Conservation (phyloP, 2,113 vertebrate species). For the Kryptolebias marmoratus region DNA sequence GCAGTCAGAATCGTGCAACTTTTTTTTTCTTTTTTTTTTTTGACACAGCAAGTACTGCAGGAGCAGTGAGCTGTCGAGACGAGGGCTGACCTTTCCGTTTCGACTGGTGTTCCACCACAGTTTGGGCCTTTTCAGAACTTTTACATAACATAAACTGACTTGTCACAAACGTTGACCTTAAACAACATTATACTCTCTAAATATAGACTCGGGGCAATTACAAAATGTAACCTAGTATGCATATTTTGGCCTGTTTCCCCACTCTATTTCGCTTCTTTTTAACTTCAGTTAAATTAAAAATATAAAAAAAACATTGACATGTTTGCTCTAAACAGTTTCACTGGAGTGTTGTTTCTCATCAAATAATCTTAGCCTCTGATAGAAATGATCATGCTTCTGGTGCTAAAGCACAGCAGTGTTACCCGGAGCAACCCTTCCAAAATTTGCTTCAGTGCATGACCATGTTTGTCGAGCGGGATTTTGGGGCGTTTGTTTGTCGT, state of each 20-base stretch:
- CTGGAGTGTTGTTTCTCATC: neutral
- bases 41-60: constrained; percentile 27
- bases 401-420: neutral
- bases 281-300: neutral
- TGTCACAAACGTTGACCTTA: constrained; percentile 57
- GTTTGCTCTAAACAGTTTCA: neutral
- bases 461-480: constrained; percentile 17
- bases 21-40: constrained; percentile 29
- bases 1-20: constrained; percentile 32
- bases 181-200: constrained; percentile 24
- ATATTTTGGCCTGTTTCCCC: constrained; percentile 5
- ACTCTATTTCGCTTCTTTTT: neutral
- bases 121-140: constrained; percentile 51
- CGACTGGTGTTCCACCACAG: constrained; percentile 37
- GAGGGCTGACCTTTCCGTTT: constrained; percentile 68
- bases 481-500: constrained; percentile 11
- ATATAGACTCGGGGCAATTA: neutral
- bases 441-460: constrained; percentile 6
- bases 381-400: neutral
- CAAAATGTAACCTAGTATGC: neutral
- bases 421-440: constrained; percentile 14
- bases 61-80: constrained; percentile 58
- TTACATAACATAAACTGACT: constrained; percentile 49
- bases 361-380: constrained; percentile 1
- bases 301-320: neutral